Evolutionary conservation across 1,140 invertebrate species (phyloP).

Genomic region (Helicoverpa armigera): DNA sequence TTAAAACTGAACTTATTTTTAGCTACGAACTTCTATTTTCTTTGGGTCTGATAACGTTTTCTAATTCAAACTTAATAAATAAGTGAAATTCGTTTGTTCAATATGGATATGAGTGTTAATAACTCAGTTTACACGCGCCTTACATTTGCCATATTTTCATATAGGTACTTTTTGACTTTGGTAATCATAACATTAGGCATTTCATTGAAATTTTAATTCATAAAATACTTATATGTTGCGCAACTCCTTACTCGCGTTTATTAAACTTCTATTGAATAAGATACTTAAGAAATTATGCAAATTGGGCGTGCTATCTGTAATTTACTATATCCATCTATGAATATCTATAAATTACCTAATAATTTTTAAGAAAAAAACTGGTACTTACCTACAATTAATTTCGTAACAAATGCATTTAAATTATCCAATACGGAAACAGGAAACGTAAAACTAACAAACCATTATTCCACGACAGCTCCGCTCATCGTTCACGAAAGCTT

Average conservation of each 20-base stretch:
- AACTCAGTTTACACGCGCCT: not conserved
- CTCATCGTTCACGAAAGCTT: constrained; percentile 99
- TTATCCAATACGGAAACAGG: not conserved
- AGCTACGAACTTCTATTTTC: not conserved
- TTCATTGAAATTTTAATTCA: not conserved
- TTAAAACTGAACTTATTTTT: not conserved
- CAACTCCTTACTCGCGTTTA: no score
- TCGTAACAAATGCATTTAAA: no score
- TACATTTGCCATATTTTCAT: constrained; percentile 1
- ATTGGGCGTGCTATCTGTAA: no score
- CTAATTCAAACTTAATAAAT: not conserved
- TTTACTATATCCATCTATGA: no score
- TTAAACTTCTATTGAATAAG: no score
- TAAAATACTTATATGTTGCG: no score
- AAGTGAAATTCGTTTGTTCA: not conserved
- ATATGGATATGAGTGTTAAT: not conserved
- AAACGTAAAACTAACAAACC: constrained; percentile 21
- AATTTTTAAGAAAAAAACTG: no score
- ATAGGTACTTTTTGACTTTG: not conserved
- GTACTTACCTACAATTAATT: no score
- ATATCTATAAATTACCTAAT: no score
- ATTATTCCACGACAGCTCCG: constrained; percentile 89
- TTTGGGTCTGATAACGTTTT: not conserved
- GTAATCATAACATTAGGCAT: constrained; percentile 23
- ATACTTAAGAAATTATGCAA: no score